Evolutionary conservation across 1,140 invertebrate species (phyloP), one percentile per base, ranked within the genome.

Genomic region (Andricus grossulariae): DNA sequence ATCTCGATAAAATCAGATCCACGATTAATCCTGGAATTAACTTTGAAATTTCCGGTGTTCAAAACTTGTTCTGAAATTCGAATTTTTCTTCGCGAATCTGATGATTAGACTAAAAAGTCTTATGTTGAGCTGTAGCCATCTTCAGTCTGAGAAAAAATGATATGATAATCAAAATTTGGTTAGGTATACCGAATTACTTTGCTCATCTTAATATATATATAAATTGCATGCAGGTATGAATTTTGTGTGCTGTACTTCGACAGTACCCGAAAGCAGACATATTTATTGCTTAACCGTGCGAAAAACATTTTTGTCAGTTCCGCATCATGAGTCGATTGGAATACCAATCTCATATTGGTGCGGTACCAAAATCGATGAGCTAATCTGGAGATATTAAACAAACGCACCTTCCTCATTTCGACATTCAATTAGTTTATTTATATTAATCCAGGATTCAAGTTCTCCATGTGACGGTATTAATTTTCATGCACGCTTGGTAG

Each of bases 321-420:
- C 60, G 39, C 60, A 45, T 66, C 60, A 66, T 66, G 25, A 66
- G 60, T 66, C 60, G 60, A 66, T 66, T 45, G 32, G 15, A 66
- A 39, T 66, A 45, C 21, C 6, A 66, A 66, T 45, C 21, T 13
- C 1, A 11, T 15, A 45, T 25, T 66, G 39, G 39, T 39, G 39
- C 60, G 13, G 32, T 32, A 66, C 39, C 60, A 66, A 13, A 66
- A 39, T 66, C 60, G 25, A 66, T 32, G 13, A 66, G 39, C 32
- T 66, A 66, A 66, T 25, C 25, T 66, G 25, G 18, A 10, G n/a
- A 39, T 39, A 66, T 32, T 45, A 8, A 45, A 45, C 39, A 0
- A 66, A 39, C 60, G 25, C 32, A 66, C 13, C 60, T 66, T 66
- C 39, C 60, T 66, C 32, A n/a, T 66, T 66, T 39, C 60, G 13